phyloP scores from a whole-genome alignment of 2,113 vertebrate species.

The Cavia aperea region DNA sequence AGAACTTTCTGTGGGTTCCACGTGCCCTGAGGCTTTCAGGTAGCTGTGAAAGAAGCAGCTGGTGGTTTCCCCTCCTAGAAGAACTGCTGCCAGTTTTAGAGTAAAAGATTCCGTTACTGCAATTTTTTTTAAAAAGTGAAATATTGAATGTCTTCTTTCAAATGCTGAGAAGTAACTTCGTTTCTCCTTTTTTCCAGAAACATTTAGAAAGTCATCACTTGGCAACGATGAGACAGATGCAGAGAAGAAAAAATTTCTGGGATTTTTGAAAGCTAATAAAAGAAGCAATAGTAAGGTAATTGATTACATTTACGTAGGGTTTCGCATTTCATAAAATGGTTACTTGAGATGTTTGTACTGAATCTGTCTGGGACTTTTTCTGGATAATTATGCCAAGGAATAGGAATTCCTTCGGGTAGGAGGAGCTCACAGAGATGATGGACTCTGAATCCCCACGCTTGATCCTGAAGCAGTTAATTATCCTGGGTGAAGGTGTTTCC shows the following conservation, averaged over 20 bases:
- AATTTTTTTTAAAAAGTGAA: background rate
- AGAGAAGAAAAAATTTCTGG: constrained; percentile 86
- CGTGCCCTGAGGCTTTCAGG: background rate
- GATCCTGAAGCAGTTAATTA: too few species aligned
- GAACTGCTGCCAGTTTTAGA: background rate
- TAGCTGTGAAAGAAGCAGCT: background rate
- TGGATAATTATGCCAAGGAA: background rate
- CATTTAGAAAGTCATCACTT: constrained; percentile 75
- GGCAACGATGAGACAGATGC: constrained; percentile 79
- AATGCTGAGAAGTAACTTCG: constrained; percentile 33
- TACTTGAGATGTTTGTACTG: background rate
- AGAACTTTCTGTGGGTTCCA: background rate
- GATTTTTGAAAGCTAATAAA: constrained; percentile 85
- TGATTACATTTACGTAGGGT: fast-evolving
- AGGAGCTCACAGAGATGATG: background rate
- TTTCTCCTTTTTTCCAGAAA: constrained; percentile 74
- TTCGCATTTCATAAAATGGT: background rate
- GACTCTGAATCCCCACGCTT: fast-evolving
- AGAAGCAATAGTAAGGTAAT: constrained; percentile 85
- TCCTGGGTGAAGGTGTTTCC: background rate
- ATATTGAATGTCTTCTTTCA: background rate
- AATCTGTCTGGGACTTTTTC: background rate
- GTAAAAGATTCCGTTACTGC: background rate
- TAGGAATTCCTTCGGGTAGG: background rate
- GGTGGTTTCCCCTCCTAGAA: background rate